Base-by-base conservation (phyloP, 1,140 invertebrate species). In the Brachionus plicatilis region DNA sequence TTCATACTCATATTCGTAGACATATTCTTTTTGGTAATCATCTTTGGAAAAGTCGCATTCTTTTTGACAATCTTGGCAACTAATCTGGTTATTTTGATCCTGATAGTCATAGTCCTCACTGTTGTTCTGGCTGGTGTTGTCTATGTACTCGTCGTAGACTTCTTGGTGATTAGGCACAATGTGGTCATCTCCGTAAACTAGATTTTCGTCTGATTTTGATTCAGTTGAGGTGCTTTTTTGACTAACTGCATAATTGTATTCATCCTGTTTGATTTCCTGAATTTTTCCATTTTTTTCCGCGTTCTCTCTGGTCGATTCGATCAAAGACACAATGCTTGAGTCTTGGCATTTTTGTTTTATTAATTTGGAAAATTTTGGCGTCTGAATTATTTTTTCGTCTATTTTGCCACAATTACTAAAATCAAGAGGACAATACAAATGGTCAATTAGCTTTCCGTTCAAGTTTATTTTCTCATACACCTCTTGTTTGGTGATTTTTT, bases 351-450 rank as follows among this genome's bases (percentile, higher is more conserved):
- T 27, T 27, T 76, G 4, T 41, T 7, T 14, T 50, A 50, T 37
- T 9, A n/a, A 14, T 50, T 50, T 37, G 9, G 37, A 50, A 76
- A 37, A 47, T 20, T 50, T 76, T 24, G 41, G 43, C 11, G 72
- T 29, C 2, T 50, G 72, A 12, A 50, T 76, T 27, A 50, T 76
- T 76, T 50, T 33, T 76, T 50, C 43, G 29, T 50, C 47, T 27
- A 20, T 76, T 50, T 50, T 76, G n/a, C 41, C 20, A 20, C 20
- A 29, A 14, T 60, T 82, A 66, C 45, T 50, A 53, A 76, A 76
- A 76, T 76, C 45, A 50, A 82, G 43, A 33, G 79, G 65, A 68
- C 50, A 65, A 68, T 82, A 82, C 29, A 82, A 65, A 66, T 82
- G 79, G n/a, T 82, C 79, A 11, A n/a, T 68, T 65, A 82, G 43